These are phyloP conservation scores for Pardalotus punctatus DNA, from an alignment of 2,113 vertebrate genomes.

Conservation along the genomic window DNA sequence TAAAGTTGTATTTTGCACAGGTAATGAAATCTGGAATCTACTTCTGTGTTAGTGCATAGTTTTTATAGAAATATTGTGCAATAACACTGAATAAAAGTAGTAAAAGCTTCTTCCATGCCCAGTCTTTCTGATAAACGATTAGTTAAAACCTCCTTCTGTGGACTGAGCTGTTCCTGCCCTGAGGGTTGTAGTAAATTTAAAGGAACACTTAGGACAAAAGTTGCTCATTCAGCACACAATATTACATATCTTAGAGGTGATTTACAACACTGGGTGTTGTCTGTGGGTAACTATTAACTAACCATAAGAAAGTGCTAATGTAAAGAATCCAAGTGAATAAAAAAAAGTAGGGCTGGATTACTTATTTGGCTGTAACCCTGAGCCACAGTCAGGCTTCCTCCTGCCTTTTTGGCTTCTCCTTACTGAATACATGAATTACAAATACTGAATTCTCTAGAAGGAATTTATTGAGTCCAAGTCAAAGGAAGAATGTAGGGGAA, in stretches of 20 bases:
- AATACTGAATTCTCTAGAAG: not conserved
- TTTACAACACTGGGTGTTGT: not conserved
- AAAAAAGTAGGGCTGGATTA: not conserved
- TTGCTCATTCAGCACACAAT: not conserved
- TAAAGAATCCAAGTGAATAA: not conserved
- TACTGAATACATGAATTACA: not conserved
- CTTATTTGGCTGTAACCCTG: not conserved
- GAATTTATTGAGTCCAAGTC: not conserved
- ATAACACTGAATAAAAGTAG: not conserved
- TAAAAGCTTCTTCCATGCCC: not conserved
- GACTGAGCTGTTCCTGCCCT: not conserved
- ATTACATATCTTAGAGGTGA: not conserved
- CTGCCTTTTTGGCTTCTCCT: not conserved
- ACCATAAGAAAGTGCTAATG: not conserved
- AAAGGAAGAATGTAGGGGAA: not conserved
- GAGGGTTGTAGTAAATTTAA: not conserved
- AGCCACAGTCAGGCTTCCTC: not conserved
- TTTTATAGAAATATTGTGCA: not conserved
- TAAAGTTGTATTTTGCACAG: conserved; percentile 89
- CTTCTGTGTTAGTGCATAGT: not conserved
- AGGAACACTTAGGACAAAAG: not conserved
- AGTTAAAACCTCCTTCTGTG: not conserved
- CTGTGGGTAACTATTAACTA: not conserved
- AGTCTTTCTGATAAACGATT: not conserved
- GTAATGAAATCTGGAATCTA: conserved; percentile 50